Conservation (phyloP, 2,113 vertebrate species). For the human region DNA sequence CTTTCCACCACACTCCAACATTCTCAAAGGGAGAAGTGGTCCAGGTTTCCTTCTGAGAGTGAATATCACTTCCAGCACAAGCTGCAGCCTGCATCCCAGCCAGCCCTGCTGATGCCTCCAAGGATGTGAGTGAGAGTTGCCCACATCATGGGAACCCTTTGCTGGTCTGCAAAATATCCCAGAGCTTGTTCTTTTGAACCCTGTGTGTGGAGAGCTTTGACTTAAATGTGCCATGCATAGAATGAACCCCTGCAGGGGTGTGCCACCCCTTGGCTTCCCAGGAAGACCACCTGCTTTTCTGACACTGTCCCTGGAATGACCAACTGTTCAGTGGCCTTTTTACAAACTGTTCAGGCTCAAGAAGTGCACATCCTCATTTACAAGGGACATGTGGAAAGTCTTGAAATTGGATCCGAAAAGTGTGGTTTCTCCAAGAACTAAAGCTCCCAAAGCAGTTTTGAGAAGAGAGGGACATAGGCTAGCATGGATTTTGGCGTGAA, state of each 20-base stretch:
- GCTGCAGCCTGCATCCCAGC: neutral
- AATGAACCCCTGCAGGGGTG: neutral
- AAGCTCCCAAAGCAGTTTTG: neutral
- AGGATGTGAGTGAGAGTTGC: too few relatives aligned
- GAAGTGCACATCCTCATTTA: neutral
- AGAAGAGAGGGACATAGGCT: neutral
- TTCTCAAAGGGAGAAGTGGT: neutral
- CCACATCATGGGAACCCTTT: neutral
- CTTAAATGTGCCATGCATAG: too few relatives aligned
- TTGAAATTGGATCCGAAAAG: neutral
- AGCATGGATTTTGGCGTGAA: neutral
- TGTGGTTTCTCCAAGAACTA: neutral
- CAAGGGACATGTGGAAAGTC: neutral
- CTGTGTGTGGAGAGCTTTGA: neutral
- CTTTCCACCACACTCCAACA: neutral
- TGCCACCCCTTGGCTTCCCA: fast-evolving
- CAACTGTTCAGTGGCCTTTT: too few relatives aligned
- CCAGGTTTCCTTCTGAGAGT: neutral
- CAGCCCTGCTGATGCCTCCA: fast-evolving
- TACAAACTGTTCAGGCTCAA: neutral
- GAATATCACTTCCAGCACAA: fast-evolving
- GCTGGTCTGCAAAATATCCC: neutral
- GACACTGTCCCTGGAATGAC: neutral
- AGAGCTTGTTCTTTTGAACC: neutral
- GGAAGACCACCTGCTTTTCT: neutral